These are phyloP conservation scores for Limnephilus marmoratus DNA, from an alignment of 2,888 invertebrate species.

Conservation along the genomic window DNA sequence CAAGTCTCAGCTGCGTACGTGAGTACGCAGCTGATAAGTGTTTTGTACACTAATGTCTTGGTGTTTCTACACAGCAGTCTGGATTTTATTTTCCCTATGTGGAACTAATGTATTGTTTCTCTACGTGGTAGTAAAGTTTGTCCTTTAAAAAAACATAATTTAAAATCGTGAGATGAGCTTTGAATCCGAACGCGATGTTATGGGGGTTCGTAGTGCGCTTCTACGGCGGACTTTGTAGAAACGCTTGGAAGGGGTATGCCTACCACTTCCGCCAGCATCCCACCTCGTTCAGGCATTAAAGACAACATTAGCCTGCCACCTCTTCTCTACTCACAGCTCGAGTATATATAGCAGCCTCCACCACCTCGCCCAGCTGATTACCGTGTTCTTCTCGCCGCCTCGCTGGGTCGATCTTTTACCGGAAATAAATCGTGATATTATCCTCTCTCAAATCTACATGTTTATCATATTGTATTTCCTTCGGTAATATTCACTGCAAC, in stretches of 20 bases:
- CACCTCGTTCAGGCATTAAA: neutral
- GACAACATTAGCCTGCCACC: neutral
- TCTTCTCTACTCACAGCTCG: neutral
- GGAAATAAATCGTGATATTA: neutral
- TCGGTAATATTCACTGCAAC: neutral
- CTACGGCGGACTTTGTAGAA: neutral
- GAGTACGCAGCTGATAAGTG: too few relatives aligned
- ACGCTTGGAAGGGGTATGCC: neutral
- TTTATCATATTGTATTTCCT: neutral
- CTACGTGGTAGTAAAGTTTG: too few relatives aligned
- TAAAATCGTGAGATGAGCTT: neutral
- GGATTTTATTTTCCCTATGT: too few relatives aligned
- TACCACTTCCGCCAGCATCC: neutral
- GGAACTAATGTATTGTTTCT: too few relatives aligned
- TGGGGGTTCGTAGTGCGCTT: neutral
- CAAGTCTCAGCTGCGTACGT: too few relatives aligned
- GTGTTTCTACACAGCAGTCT: too few relatives aligned
- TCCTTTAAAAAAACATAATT: neutral
- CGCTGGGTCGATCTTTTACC: neutral
- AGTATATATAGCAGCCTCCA: constrained; percentile 14
- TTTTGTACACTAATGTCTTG: too few relatives aligned
- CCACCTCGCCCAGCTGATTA: neutral
- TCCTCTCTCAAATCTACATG: neutral
- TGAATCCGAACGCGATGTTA: neutral
- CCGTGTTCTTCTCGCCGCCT: neutral